A percentile compares a stretch with the other conserved stretches of the same genome.
These are phyloP conservation scores for Stenurella melanura DNA, from an alignment of 2,888 invertebrate species.

Conservation along the genomic window DNA sequence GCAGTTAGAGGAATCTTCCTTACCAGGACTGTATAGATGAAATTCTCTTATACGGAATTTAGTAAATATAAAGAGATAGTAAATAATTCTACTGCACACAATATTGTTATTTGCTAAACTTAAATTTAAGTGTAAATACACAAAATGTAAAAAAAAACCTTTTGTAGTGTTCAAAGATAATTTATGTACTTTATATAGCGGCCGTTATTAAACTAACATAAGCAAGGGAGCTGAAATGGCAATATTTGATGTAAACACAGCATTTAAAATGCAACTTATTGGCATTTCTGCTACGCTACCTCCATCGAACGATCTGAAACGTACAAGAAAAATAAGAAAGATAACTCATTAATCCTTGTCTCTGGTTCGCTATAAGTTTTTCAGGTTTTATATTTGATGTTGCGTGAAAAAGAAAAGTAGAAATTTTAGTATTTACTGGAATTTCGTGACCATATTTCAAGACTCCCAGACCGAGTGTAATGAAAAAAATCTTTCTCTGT, in stretches of 20 bases:
- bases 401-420: slow-evolving; percentile 38
- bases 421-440: slow-evolving; percentile 38
- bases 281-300: slow-evolving; percentile 12
- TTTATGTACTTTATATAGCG: too few species aligned
- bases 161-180: too few species aligned
- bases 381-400: slow-evolving; percentile 36
- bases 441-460: slow-evolving; percentile 44
- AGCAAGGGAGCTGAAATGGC: background rate
- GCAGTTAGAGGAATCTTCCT: too few species aligned
- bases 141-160: too few species aligned
- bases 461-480: slow-evolving; percentile 20
- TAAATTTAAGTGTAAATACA: too few species aligned
- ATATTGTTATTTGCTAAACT: too few species aligned
- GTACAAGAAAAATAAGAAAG: slow-evolving; percentile 26
- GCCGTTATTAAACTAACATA: background rate
- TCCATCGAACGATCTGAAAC: background rate
- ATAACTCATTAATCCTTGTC: slow-evolving; percentile 47
- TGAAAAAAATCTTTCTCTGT: slow-evolving; percentile 17
- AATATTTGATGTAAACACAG: background rate
- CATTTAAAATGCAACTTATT: slow-evolving; percentile 15
- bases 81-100: too few species aligned
- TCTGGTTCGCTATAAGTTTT: slow-evolving; percentile 37
- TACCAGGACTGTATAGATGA: too few species aligned
- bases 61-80: too few species aligned
- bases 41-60: too few species aligned